Percentiles rank a stretch among this genome's conserved stretches.
Evolutionary conservation across 2,113 vertebrate species (phyloP).

Genomic region (Puffinus mauretanicus): DNA sequence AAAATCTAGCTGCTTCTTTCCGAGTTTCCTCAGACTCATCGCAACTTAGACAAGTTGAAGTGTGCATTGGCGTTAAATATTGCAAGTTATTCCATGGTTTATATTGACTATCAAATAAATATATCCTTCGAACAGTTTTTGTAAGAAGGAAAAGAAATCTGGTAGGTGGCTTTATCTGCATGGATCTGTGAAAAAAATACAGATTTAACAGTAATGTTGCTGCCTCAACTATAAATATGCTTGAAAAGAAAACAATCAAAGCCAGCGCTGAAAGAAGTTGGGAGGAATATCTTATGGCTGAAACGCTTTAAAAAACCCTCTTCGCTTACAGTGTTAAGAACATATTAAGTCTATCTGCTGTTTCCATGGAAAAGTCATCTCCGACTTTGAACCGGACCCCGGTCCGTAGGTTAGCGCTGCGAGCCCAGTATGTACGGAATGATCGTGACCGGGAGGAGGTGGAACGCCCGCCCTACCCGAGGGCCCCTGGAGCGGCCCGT

Average conservation of each 20-base stretch:
- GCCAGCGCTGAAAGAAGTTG: neutral
- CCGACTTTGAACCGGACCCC: neutral
- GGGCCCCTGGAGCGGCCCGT: no score
- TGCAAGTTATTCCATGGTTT: neutral
- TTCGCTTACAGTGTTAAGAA: neutral
- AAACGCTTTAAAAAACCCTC: neutral
- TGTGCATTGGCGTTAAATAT: neutral
- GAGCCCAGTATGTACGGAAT: accelerated
- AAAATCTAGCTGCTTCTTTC: neutral
- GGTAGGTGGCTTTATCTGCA: neutral
- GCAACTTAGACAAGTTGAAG: neutral
- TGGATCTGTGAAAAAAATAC: neutral
- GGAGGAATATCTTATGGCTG: neutral
- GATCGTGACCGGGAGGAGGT: neutral
- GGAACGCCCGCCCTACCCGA: neutral
- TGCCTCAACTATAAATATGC: neutral
- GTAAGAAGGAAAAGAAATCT: neutral
- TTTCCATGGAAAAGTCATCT: neutral
- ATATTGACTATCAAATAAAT: neutral
- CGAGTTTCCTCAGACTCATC: neutral
- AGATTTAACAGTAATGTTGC: neutral
- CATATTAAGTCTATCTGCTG: neutral
- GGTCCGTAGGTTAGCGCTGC: accelerated
- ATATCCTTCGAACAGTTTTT: neutral
- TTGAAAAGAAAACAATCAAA: neutral